Percentiles rank a stretch among this genome's conserved stretches.
Conservation (phyloP, 2,797 vertebrate species). For the Phalanger gymnotis region DNA sequence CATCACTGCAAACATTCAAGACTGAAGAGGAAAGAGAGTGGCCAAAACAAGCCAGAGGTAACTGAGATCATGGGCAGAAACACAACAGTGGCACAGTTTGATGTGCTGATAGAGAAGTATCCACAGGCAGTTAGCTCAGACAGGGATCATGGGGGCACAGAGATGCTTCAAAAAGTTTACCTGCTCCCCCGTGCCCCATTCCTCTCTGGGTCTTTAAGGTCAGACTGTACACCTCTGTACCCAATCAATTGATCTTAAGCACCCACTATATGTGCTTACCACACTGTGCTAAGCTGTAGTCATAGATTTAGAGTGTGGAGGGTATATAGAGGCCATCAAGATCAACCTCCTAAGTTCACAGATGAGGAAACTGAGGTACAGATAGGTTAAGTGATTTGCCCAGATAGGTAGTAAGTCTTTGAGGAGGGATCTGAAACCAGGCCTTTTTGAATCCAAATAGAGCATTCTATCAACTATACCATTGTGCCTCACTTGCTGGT, state of each 20-base stretch:
- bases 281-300: not conserved
- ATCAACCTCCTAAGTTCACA: not conserved
- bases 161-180: not conserved
- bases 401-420: not conserved
- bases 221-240: not conserved
- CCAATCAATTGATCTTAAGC: not conserved
- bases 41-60: not conserved
- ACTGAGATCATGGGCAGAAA: not conserved
- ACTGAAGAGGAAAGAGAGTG: not conserved
- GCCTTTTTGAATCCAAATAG: not conserved
- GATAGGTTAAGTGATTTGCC: not conserved
- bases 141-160: not conserved
- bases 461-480: not conserved
- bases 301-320: not conserved
- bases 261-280: not conserved
- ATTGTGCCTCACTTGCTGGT: not conserved
- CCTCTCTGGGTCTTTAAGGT: not conserved
- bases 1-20: no score
- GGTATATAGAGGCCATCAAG: not conserved
- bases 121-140: not conserved
- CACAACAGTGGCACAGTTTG: not conserved
- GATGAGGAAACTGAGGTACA: not conserved
- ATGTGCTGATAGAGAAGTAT: not conserved
- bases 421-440: not conserved
- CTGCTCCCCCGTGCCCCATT: not conserved